Base-by-base conservation (phyloP, 2,888 invertebrate species). In the Pegoplata infirma region DNA sequence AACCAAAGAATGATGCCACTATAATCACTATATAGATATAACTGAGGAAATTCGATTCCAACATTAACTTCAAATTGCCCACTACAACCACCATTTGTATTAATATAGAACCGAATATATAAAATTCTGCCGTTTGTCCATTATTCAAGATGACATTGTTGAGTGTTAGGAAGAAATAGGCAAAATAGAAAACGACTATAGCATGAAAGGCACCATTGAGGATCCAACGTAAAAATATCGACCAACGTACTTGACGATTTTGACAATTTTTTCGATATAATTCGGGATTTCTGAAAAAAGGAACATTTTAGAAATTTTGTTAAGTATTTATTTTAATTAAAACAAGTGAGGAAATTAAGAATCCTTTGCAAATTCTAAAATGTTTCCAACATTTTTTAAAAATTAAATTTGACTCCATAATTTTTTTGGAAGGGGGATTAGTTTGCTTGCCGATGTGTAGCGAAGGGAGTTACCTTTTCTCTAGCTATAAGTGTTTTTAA, bases 181-280 rank as follows among this genome's bases (percentile, higher is more conserved):
- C 88, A 82, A 92, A 91, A 78, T 90, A 91, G 86, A 92, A 94
- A 28, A 93, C 91, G 12, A 93, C 87, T 5, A 91, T 75, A 0
- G 93, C 91, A 84, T 95, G 95, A 90, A 93, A 94, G 0, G 92
- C 81, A 4, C 91, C 93, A 80, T 91, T 85, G 10, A 90, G 2
- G 14, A 91, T 90, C 95, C 95, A 95, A 63, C 90, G 88, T 0
- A 91, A 61, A 87, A 95, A 95, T 78, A 92, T 90, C 0, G 85
- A 83, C 90, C 91, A 91, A 1, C 93, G 91, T 86, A 96, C 91
- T 51, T 93, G 90, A 68, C 91, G 90, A 90, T 96, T 95, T 75
- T 90, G 90, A 1, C 86, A 90, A 76, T 93, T 92, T 64, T 91
- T 91, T 84, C 91, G 91, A 87, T 96, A 96, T 1, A 95, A 88